A percentile compares a stretch with the other conserved stretches of the same genome.
Evolutionary conservation across 2,113 vertebrate genomes (phyloP).

Genomic region (Azemiops feae): DNA sequence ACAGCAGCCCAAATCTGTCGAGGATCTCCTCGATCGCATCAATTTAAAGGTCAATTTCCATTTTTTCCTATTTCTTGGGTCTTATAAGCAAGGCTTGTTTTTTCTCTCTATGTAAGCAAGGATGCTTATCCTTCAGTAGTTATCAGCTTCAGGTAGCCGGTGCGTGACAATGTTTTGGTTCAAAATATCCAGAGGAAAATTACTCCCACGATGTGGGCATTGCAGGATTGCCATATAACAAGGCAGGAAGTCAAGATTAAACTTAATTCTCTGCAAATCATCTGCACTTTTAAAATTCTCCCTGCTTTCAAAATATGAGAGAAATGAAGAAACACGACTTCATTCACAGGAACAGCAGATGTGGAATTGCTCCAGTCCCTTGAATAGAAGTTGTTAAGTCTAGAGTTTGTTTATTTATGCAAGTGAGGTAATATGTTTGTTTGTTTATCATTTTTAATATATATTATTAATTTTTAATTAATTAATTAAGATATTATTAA

Average conservation of each 20-base stretch:
- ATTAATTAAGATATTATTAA: too few relatives aligned
- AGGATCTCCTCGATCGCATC: conserved; percentile 94
- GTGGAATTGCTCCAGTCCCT: neutral
- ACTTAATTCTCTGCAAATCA: neutral
- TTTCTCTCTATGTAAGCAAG: neutral
- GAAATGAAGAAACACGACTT: neutral
- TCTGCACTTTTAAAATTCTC: neutral
- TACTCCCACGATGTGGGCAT: neutral
- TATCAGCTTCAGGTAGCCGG: neutral
- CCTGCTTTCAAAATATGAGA: neutral
- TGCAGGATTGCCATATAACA: neutral
- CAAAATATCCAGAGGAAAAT: neutral
- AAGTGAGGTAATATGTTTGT: neutral
- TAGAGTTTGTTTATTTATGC: neutral
- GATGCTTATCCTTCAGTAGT: neutral
- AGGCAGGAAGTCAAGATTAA: neutral
- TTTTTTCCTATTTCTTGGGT: conserved; percentile 7
- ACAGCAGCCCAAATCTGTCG: conserved; percentile 92
- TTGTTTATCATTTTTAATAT: too few relatives aligned
- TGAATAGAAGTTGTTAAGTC: neutral
- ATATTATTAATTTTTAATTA: too few relatives aligned
- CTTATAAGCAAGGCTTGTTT: neutral
- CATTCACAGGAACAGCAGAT: neutral
- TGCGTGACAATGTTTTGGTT: neutral
- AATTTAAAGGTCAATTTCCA: conserved; percentile 84